Percentiles rank a stretch among this genome's conserved stretches.
phyloP scores from a whole-genome alignment of 2,797 vertebrate genomes.

The Cetoscarus ocellatus region DNA sequence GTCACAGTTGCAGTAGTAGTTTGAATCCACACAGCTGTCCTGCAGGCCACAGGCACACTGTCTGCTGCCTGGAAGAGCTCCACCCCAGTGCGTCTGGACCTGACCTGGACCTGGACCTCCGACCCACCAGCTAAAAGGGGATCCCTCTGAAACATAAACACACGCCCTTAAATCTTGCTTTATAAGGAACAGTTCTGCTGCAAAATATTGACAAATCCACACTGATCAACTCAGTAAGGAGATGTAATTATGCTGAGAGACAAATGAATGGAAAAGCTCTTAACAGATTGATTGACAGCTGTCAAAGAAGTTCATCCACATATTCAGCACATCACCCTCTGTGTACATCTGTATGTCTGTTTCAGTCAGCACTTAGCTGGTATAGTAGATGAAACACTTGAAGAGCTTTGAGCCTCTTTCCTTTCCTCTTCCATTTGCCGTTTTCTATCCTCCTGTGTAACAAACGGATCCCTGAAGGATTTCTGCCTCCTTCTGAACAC shows the following conservation, averaged over 20 bases:
- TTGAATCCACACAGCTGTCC: constrained; percentile 88
- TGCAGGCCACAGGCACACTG: constrained; percentile 92
- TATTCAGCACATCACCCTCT: constrained; percentile 2
- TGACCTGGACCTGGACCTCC: constrained; percentile 89
- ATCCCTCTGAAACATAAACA: constrained; percentile 83
- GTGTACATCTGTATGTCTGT: not conserved
- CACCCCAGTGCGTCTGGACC: constrained; percentile 92
- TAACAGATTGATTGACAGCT: not conserved
- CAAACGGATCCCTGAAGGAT: not conserved
- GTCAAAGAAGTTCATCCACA: constrained; percentile 2
- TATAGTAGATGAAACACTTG: not conserved
- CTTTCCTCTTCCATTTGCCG: not conserved
- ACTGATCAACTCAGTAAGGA: not conserved
- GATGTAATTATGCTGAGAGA: not conserved
- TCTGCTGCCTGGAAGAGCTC: constrained; percentile 85
- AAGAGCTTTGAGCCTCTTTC: not conserved
- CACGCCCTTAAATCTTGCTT: not conserved
- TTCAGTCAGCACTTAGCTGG: not conserved
- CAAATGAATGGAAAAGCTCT: not conserved
- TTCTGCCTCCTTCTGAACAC: not conserved
- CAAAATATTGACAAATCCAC: constrained; percentile 6
- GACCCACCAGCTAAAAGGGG: constrained; percentile 94
- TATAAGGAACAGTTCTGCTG: not conserved
- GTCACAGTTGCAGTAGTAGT: constrained; percentile 94
- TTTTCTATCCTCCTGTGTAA: not conserved